Evolutionary conservation across 2,888 invertebrate genomes (phyloP).

Genomic region (Labia minor): DNA sequence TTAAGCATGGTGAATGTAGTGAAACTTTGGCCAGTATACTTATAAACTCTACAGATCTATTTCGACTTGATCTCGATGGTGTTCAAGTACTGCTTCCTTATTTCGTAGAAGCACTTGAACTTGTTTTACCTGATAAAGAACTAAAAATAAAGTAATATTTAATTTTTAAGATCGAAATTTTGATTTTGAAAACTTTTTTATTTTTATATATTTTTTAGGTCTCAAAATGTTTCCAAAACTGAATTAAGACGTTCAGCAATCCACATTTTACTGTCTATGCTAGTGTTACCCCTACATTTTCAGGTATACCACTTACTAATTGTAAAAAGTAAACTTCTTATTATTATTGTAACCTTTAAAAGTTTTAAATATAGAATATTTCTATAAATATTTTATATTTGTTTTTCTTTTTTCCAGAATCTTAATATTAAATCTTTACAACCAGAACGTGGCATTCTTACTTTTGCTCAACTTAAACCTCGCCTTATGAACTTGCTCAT

Average conservation of each 20-base stretch:
- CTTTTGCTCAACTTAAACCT: constrained; percentile 60
- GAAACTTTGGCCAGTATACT: constrained; percentile 81
- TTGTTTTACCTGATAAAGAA: constrained; percentile 79
- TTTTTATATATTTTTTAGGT: constrained; percentile 32
- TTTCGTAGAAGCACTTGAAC: constrained; percentile 79
- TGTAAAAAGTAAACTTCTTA: too few relatives aligned
- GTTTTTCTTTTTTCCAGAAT: constrained; percentile 29
- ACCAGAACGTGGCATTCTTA: constrained; percentile 35
- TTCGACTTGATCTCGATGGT: constrained; percentile 85
- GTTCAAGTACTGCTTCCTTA: constrained; percentile 83
- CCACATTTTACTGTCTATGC: constrained; percentile 77
- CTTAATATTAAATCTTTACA: constrained; percentile 35
- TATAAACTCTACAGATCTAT: constrained; percentile 73
- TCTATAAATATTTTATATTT: constrained; percentile 16
- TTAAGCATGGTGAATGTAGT: constrained; percentile 47
- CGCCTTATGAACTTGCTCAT: constrained; percentile 69
- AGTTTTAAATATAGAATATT: constrained; percentile 20
- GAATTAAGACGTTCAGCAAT: constrained; percentile 86
- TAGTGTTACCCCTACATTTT: constrained; percentile 89
- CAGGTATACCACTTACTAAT: too few relatives aligned
- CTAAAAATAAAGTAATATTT: constrained; percentile 54
- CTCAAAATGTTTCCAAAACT: constrained; percentile 54
- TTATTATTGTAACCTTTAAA: constrained; percentile 20
- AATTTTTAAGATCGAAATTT: too few relatives aligned
- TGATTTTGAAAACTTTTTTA: too few relatives aligned